These are phyloP conservation scores for Apomyelois bistriatella DNA, from an alignment of 2,888 invertebrate species.

Conservation along the genomic window DNA sequence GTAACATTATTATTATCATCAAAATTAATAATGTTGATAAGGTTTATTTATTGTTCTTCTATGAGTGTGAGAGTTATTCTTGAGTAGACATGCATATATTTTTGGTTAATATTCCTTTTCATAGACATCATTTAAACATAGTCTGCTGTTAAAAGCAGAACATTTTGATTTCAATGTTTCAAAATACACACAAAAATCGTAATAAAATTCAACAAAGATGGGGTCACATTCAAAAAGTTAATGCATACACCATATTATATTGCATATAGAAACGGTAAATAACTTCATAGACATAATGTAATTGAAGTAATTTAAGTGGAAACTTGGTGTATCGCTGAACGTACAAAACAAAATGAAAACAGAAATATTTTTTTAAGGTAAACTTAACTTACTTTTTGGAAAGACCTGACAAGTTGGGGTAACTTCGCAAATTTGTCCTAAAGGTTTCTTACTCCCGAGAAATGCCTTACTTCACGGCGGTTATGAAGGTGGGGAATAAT, in stretches of 20 bases:
- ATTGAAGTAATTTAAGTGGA: constrained; percentile 28
- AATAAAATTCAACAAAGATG: not conserved
- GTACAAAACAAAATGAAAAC: constrained; percentile 19
- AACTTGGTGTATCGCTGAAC: constrained; percentile 19
- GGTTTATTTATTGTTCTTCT: no score
- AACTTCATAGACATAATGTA: constrained; percentile 26
- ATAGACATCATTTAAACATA: not conserved
- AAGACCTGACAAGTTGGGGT: no score
- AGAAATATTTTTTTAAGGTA: no score
- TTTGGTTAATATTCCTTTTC: not conserved
- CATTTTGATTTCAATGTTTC: not conserved
- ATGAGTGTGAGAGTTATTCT: no score
- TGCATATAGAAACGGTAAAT: constrained; percentile 20
- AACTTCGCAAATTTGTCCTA: no score
- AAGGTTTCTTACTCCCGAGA: no score
- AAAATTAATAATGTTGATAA: no score
- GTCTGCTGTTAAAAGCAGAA: not conserved
- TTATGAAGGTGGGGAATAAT: no score
- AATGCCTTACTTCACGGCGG: no score
- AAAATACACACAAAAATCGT: not conserved
- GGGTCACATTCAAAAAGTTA: not conserved
- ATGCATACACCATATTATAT: constrained; percentile 12
- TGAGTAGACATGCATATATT: no score
- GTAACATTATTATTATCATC: no score
- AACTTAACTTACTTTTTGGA: constrained; percentile 10